Evolutionary conservation across 2,888 invertebrate species (phyloP), one percentile per base, ranked within the genome.

Genomic region (Hecatera dysodea): DNA sequence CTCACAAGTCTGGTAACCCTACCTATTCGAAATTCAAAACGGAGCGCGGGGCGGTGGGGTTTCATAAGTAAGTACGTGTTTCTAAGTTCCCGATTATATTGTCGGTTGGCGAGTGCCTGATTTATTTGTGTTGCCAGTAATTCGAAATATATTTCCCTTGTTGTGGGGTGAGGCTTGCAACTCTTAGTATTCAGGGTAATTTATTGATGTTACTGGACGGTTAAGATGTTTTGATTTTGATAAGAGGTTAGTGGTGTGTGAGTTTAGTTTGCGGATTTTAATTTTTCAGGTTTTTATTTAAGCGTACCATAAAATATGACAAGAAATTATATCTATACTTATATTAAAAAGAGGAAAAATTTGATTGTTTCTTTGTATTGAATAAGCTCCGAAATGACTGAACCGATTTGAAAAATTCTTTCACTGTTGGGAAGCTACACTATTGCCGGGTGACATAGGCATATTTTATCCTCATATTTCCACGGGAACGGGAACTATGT

Each of bases 31-130:
- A 88, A 88, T 89, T 87, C 87, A 86, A 88, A 90, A 88, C 88
- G 80, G 84, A 80, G 46, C 84, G 85, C 85, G 84, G 81, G 72
- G 83, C 64, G 80, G 82, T 73, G 84, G 83, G 87, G 85, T 85
- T 89, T 90, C 89, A 89, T 85, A 87, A 90, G 89, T 86, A 90
- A 89, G 87, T 89, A 90, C 90, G 90, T 92, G 90, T 87, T 83
- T 81, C 86, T 71, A 90, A 90, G 86, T 90, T 90, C 84, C 87
- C 89, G 88, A 86, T 86, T 85, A 86, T 86, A 86, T 85, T 84
- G 82, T 85, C 78, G 83, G 86, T 84, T 74, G 78, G 80, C 80
- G 85, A 87, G 82, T 84, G 83, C 80, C 87, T 87, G 89, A 91
- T 90, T 90, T 90, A 91, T 91, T 90, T 87, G 88, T 87, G 86